Conservation (phyloP, 53 echinoderm and acorn worm species). For the Echinarachnius parma region DNA sequence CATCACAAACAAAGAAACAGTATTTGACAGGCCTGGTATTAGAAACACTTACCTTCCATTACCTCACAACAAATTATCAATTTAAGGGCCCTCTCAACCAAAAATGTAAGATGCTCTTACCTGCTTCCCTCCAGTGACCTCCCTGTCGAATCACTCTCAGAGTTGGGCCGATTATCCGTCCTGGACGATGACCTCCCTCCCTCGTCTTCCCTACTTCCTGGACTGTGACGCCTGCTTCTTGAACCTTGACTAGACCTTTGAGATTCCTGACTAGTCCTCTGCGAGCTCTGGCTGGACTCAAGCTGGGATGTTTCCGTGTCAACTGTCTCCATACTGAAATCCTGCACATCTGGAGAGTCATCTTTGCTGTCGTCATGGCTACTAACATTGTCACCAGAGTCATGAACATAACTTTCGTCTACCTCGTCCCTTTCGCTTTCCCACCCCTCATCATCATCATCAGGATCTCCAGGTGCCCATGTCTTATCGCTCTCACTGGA, state of each 20-base stretch:
- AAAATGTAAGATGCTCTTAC: neutral
- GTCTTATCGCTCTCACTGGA: constrained; percentile 37
- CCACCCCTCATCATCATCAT: neutral
- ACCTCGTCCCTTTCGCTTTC: neutral
- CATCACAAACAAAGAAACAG: too few relatives aligned
- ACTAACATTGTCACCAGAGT: neutral
- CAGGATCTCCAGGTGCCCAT: constrained; percentile 15
- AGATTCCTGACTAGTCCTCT: neutral
- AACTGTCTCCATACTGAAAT: neutral
- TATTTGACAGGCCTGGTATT: too few relatives aligned
- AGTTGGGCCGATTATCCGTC: neutral
- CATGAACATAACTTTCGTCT: neutral
- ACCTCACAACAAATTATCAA: too few relatives aligned
- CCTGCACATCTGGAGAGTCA: neutral
- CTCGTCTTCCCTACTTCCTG: neutral
- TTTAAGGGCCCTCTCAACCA: neutral
- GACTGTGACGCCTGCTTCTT: neutral
- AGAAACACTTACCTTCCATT: too few relatives aligned
- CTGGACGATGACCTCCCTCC: neutral
- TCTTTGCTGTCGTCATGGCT: neutral
- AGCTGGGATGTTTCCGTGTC: too few relatives aligned
- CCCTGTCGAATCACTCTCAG: constrained; percentile 11
- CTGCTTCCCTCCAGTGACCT: constrained; percentile 1
- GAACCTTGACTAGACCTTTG: neutral
- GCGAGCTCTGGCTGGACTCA: neutral